Evolutionary conservation across 2,797 vertebrate species (phyloP), one percentile per base, ranked within the genome.

Genomic region (Margarornis squamiger): DNA sequence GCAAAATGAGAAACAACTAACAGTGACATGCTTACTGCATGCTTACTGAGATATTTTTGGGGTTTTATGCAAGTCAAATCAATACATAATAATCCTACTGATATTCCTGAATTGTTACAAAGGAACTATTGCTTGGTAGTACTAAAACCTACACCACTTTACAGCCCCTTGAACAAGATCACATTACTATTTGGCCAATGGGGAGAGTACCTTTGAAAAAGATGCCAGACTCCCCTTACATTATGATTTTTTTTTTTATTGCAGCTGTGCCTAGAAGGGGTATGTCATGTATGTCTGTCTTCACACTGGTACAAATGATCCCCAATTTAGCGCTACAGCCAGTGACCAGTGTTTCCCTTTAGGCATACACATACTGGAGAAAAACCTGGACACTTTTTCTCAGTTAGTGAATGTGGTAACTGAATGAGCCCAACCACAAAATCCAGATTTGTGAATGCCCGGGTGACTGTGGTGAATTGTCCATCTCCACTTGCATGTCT

Each of bases 21-120:
- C 8, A 58, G 21, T 67, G 36, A 58, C 38, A 59, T 0, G 3
- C 9, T 52, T 51, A 38, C 22, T 1, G 3, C 36, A 62, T 0
- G 2, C 11, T 49, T 51, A 43, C 17, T 1, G 4, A 86, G 27
- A 51, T 61, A 13, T 16, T 74, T 55, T 32, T 2, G 8, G 9
- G 0, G 4, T 51, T 86, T 61, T 32, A 55, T 55, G 45, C 29
- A 41, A 78, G 20, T n/a, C 36, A 14, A 41, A 41, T 78, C 7
- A 38, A 55, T 38, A 49, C 10, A 26, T 7, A 73, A 29, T 48
- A 57, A 77, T 58, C 27, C 29, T 58, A 39, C 12, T 59, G 29
- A 29, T 63, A 73, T 22, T 68, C 24, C 54, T 39, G 39, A 75
- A 1, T 27, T 76, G n/a, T 39, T 61, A 38, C 15, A 76, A 24